These are phyloP conservation scores for Montipora foliosa DNA, from an alignment of 64 coral and sea anemone species.

Conservation along the genomic window DNA sequence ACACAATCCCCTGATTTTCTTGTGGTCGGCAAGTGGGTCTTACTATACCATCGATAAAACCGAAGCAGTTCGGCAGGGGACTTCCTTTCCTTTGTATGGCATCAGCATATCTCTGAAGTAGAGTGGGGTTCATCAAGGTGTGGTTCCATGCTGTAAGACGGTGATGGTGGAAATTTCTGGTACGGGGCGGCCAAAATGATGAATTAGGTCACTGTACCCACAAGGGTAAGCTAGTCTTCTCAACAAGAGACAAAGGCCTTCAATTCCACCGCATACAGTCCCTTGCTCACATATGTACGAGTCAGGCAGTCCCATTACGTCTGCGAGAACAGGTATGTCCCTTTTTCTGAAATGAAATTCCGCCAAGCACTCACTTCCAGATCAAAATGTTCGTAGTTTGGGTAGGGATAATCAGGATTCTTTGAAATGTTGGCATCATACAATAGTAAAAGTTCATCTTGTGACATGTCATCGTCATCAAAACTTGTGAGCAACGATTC, in stretches of 20 bases:
- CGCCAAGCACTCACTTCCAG: too few relatives aligned
- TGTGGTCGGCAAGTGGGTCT: neutral
- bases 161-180: neutral
- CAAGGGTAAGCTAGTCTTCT: neutral
- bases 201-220: too few relatives aligned
- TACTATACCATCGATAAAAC: neutral
- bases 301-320: too few relatives aligned
- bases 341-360: too few relatives aligned
- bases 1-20: neutral
- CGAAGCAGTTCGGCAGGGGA: slow-evolving; percentile 9
- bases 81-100: slow-evolving; percentile 2
- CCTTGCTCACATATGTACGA: too few relatives aligned
- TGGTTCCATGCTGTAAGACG: slow-evolving; percentile 13
- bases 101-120: neutral
- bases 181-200: too few relatives aligned
- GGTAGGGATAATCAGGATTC: neutral
- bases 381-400: too few relatives aligned
- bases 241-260: neutral
- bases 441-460: slow-evolving; percentile 35
- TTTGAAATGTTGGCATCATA: slow-evolving; percentile 17
- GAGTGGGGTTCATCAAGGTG: neutral
- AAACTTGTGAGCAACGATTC: slow-evolving; percentile 36
- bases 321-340: too few relatives aligned
- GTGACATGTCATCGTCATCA: slow-evolving; percentile 9
- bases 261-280: slow-evolving; percentile 22